Base-by-base conservation (phyloP, 2,113 vertebrate species). In the Ramphastos sulfuratus region DNA sequence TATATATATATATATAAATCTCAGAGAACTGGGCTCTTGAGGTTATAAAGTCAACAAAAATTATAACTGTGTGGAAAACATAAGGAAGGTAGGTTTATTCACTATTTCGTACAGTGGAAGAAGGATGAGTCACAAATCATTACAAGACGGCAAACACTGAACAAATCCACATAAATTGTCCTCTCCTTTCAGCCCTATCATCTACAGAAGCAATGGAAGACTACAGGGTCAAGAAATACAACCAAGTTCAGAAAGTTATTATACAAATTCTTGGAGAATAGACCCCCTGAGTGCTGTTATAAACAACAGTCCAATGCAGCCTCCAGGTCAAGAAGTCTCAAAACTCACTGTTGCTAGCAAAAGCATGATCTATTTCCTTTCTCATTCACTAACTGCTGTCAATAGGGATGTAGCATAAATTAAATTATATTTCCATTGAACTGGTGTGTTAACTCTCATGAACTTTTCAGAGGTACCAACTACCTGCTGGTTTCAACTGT, bases 371-470 rank as follows among this genome's bases (percentile, higher is more conserved):
- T 6, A 24, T 10, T 65, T 81, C 7, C 9, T 5, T 80, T 5
- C 2, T 60, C 5, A 56, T 73, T 73, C 33, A 52, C 2, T 28
- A 58, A 24, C 27, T 69, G 28, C 10, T 70, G 11, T 46, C 9
- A 60, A 44, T 18, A 69, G 9, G 8, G 6, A 35, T 18, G 21
- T 4, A 3, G 4, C 44, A 9, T 10, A 69, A 5, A 46, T 4
- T 39, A 56, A 76, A 50, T 2, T 13, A 2, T 39, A 4, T 69
- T 69, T 94, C 56, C 24, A 56, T 72, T 70, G 14, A 19, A 65
- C 4, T 4, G 3, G 0, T 35, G 4, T 55, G 9, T 55, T 72
- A 76, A 27, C 4, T 78, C 4, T 58, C 16, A 20, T 1, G 4
- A 4, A 7, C 3, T 61, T 83, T 69, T 42, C 31, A 72, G 30